Evolutionary conservation across 2,113 vertebrate species (phyloP).

Genomic region (Propithecus coquereli): DNA sequence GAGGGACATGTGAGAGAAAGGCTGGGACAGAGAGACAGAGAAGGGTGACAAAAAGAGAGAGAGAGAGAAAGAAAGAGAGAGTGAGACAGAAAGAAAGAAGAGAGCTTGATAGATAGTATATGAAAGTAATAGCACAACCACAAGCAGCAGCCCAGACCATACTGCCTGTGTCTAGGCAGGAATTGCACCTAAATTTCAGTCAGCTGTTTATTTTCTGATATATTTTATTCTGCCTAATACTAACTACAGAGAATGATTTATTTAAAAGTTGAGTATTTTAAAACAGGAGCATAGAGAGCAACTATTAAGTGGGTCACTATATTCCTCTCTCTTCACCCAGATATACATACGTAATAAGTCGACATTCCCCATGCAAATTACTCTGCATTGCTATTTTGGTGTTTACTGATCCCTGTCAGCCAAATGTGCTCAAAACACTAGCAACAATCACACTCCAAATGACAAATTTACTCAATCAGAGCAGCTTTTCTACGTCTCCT

Average conservation of each 20-base stretch:
- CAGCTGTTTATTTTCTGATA: background rate
- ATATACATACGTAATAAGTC: slow-evolving; percentile 17
- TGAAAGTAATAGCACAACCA: background rate
- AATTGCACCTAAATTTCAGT: background rate
- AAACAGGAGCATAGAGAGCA: background rate
- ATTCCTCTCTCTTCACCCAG: slow-evolving; percentile 47
- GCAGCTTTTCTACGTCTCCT: background rate
- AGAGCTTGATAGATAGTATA: background rate
- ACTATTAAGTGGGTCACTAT: slow-evolving; percentile 58
- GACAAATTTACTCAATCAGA: slow-evolving; percentile 29
- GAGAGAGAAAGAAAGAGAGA: background rate
- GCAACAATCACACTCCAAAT: slow-evolving; percentile 15
- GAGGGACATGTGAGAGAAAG: background rate
- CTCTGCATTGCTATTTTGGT: slow-evolving; percentile 36
- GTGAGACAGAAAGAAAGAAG: background rate
- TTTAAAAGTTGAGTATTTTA: slow-evolving; percentile 34
- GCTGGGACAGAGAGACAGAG: background rate
- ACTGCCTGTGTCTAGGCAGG: background rate
- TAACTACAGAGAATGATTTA: background rate
- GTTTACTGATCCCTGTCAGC: slow-evolving; percentile 53
- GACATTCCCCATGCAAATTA: slow-evolving; percentile 44
- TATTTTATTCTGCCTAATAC: background rate
- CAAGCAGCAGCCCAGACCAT: background rate
- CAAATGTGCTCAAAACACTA: slow-evolving; percentile 51
- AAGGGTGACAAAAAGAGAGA: background rate